phyloP scores from a whole-genome alignment of 1,140 invertebrate genomes.

The Sipha flava region DNA sequence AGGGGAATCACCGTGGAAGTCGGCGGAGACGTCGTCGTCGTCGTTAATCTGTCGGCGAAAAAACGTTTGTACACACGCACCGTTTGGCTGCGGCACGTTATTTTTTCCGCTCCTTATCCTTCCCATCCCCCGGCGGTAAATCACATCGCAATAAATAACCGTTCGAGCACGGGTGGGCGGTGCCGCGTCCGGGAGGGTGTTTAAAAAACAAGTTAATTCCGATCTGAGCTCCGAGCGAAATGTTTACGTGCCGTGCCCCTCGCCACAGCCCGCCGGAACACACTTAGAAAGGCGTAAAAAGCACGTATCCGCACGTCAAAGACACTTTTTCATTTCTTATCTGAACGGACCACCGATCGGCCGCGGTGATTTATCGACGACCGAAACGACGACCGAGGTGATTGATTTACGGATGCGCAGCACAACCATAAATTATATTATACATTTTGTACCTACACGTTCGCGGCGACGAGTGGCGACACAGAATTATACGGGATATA shows the following conservation, averaged over 20 bases:
- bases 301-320: slow-evolving; percentile 16
- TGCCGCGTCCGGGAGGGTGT: too few species aligned
- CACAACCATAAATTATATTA: neutral
- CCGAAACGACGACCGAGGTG: neutral
- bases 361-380: neutral
- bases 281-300: neutral
- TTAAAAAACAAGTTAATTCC: slow-evolving; percentile 24
- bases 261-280: neutral
- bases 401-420: neutral
- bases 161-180: neutral
- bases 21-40: neutral
- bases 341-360: neutral
- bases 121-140: neutral
- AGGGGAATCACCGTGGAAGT: neutral
- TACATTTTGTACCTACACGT: neutral
- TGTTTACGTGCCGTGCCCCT: neutral
- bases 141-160: slow-evolving; percentile 18
- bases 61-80: neutral
- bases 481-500: neutral
- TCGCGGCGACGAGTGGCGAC: too few species aligned
- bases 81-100: neutral
- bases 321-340: slow-evolving; percentile 32
- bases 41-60: slow-evolving; percentile 26
- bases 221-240: slow-evolving; percentile 20
- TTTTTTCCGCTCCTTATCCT: neutral